Evolutionary conservation across 2,888 invertebrate genomes (phyloP).

Genomic region (Synergus japonicus): DNA sequence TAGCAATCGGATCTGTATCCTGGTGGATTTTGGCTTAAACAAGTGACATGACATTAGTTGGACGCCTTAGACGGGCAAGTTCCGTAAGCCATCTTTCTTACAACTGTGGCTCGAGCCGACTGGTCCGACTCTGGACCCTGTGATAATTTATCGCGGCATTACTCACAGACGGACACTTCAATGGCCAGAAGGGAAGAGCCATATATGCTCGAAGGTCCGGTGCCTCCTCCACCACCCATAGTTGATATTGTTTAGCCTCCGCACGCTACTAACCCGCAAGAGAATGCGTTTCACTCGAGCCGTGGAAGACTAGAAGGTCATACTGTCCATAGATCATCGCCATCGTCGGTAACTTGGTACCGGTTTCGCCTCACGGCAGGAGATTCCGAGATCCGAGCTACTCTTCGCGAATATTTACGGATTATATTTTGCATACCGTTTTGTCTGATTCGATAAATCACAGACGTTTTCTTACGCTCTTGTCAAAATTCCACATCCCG

Average conservation of each 20-base stretch:
- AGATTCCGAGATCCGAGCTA: constrained; percentile 42
- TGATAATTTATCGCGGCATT: constrained; percentile 74
- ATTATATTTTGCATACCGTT: constrained; percentile 42
- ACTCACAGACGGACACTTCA: constrained; percentile 74
- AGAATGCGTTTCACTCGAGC: constrained; percentile 57
- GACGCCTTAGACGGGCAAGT: constrained; percentile 24
- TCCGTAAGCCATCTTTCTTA: constrained; percentile 33
- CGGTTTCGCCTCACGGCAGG: constrained; percentile 48
- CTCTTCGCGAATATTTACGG: constrained; percentile 46
- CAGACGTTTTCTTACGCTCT: not conserved
- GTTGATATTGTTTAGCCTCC: constrained; percentile 59
- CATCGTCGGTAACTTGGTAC: constrained; percentile 43
- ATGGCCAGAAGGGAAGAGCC: constrained; percentile 63
- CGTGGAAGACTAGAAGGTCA: constrained; percentile 58
- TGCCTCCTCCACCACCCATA: constrained; percentile 41
- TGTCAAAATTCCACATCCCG: not conserved
- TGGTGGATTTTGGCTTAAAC: constrained; percentile 34
- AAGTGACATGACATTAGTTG: constrained; percentile 38
- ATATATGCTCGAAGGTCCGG: constrained; percentile 53
- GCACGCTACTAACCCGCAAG: constrained; percentile 59
- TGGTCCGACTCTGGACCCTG: constrained; percentile 52
- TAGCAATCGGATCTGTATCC: constrained; percentile 8
- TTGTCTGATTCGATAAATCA: constrained; percentile 19
- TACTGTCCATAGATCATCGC: constrained; percentile 59
- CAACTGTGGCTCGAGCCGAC: constrained; percentile 37